Evolutionary conservation across 2,888 invertebrate species (phyloP).

Genomic region (Gnatocerus cornutus): DNA sequence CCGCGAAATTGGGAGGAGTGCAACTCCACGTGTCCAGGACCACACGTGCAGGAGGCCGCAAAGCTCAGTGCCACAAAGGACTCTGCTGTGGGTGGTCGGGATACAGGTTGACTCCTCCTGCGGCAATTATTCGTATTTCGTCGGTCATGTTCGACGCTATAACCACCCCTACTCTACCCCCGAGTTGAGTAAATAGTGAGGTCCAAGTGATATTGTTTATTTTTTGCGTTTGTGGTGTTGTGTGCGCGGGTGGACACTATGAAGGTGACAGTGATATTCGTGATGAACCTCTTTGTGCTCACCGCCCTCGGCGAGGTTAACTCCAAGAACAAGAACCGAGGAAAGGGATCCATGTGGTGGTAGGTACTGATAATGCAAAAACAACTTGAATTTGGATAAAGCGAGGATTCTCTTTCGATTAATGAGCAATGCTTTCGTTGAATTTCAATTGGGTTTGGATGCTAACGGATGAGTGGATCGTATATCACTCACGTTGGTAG

Average conservation of each 20-base stretch:
- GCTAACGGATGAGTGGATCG: slow-evolving; percentile 43
- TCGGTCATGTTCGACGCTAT: slow-evolving; percentile 63
- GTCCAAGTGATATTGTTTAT: slow-evolving; percentile 70
- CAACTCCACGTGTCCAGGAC: slow-evolving; percentile 66
- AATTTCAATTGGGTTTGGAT: slow-evolving; percentile 37
- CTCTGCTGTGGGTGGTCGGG: slow-evolving; percentile 69
- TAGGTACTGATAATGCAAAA: slow-evolving; percentile 71
- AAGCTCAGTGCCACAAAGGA: slow-evolving; percentile 66
- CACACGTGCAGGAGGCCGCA: slow-evolving; percentile 65
- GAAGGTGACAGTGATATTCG: slow-evolving; percentile 62
- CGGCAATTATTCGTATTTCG: slow-evolving; percentile 58
- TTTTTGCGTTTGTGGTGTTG: slow-evolving; percentile 68
- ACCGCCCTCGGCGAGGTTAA: slow-evolving; percentile 63
- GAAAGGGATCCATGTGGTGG: slow-evolving; percentile 95
- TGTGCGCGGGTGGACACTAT: slow-evolving; percentile 64
- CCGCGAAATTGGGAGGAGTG: slow-evolving; percentile 58
- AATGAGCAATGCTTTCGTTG: slow-evolving; percentile 31
- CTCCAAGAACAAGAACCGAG: slow-evolving; percentile 77
- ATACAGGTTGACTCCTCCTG: slow-evolving; percentile 65
- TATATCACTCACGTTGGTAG: slow-evolving; percentile 60
- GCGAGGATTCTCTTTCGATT: neutral
- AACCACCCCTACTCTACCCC: slow-evolving; percentile 68
- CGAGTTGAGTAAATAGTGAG: slow-evolving; percentile 67
- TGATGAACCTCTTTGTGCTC: slow-evolving; percentile 58
- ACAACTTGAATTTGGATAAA: neutral